A percentile compares a stretch with the other conserved stretches of the same genome.
phyloP scores from a whole-genome alignment of 64 coral and sea anemone genomes.

The Catalaphyllia jardinei region DNA sequence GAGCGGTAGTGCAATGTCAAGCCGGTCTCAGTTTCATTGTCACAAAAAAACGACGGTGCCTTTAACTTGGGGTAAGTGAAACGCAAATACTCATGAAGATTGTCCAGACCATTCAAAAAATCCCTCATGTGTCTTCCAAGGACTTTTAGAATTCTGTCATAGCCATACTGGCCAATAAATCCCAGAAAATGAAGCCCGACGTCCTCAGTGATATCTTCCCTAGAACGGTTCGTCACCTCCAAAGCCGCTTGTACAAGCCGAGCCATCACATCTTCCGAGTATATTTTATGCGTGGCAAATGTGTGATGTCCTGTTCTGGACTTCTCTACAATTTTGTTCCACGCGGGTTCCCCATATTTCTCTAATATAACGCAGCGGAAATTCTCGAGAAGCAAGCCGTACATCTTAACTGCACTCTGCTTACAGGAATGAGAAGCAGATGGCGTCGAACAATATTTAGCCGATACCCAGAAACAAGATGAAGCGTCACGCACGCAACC shows the following conservation, averaged over 20 bases:
- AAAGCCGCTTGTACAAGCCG: constrained; percentile 36
- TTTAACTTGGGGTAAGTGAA: constrained; percentile 92
- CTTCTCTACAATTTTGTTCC: constrained; percentile 68
- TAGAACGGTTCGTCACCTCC: constrained; percentile 50
- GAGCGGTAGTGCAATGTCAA: constrained; percentile 87
- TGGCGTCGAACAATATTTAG: constrained; percentile 1
- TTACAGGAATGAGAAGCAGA: not conserved
- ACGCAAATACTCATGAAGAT: constrained; percentile 83
- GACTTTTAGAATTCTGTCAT: constrained; percentile 84
- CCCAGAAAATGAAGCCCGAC: constrained; percentile 65
- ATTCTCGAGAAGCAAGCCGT: constrained; percentile 78
- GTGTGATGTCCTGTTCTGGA: constrained; percentile 37
- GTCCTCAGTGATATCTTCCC: constrained; percentile 40
- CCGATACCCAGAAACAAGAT: not conserved
- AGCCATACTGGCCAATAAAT: constrained; percentile 86
- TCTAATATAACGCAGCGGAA: constrained; percentile 51
- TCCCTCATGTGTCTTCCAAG: constrained; percentile 87
- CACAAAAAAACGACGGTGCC: constrained; percentile 87
- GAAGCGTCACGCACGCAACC: not conserved
- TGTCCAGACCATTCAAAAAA: constrained; percentile 88
- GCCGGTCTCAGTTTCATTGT: constrained; percentile 80
- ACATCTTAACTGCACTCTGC: constrained; percentile 9
- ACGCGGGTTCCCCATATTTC: constrained; percentile 61
- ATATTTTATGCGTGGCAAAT: constrained; percentile 73
- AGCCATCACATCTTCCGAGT: constrained; percentile 64